These are phyloP conservation scores for Sitta europaea DNA, from an alignment of 2,113 vertebrate species.

Conservation along the genomic window DNA sequence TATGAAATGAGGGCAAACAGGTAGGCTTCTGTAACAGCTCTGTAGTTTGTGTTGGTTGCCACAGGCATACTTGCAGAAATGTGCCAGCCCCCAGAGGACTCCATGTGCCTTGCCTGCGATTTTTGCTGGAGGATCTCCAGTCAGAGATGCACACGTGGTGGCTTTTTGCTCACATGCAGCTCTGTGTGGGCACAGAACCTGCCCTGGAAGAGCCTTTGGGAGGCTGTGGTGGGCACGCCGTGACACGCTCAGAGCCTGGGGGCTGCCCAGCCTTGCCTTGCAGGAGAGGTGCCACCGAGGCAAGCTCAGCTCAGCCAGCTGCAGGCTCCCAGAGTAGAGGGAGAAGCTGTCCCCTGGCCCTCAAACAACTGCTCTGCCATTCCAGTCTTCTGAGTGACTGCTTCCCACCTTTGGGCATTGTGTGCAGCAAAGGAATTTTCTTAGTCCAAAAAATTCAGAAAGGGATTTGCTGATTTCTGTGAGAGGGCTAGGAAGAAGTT, in stretches of 20 bases:
- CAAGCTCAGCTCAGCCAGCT: not conserved
- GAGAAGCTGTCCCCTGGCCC: not conserved
- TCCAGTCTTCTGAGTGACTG: not conserved
- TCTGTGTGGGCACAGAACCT: not conserved
- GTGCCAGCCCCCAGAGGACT: not conserved
- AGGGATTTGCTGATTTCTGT: not conserved
- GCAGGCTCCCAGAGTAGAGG: accelerated
- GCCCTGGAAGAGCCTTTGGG: not conserved
- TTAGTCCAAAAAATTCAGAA: too few relatives aligned
- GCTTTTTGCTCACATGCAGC: not conserved
- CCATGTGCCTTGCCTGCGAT: not conserved
- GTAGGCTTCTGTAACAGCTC: not conserved
- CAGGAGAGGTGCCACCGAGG: accelerated
- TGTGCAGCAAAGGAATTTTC: not conserved
- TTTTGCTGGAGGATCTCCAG: not conserved
- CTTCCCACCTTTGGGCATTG: accelerated
- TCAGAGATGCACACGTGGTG: accelerated
- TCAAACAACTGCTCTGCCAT: not conserved
- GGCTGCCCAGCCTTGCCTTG: not conserved
- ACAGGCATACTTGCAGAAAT: not conserved
- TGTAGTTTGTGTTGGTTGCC: not conserved
- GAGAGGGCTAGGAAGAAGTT: not conserved
- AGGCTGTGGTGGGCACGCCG: too few relatives aligned
- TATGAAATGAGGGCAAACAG: not conserved
- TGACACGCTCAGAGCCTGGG: not conserved